Evolutionary conservation across 2,113 vertebrate species (phyloP).

Genomic region (Urocynchramus pylzowi): DNA sequence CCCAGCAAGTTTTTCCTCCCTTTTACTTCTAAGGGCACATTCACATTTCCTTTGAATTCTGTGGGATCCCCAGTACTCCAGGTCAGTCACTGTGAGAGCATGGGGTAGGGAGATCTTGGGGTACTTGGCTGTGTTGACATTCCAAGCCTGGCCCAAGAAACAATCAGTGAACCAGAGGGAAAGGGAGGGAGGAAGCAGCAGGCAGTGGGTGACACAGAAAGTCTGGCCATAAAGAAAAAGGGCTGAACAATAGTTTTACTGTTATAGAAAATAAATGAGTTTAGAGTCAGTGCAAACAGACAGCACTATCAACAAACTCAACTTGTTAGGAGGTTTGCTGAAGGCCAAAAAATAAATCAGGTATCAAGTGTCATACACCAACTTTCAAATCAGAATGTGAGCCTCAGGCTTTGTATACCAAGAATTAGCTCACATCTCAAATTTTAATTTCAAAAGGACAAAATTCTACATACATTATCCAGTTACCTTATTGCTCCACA

Average conservation of each 20-base stretch:
- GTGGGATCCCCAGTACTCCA: background rate
- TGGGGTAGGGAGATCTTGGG: background rate
- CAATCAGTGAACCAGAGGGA: background rate
- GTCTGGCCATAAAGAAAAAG: background rate
- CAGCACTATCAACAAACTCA: background rate
- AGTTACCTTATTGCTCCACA: background rate
- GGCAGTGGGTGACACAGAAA: background rate
- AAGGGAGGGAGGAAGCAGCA: background rate
- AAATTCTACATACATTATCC: background rate
- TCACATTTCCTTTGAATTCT: rapidly evolving
- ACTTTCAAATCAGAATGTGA: background rate
- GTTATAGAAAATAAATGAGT: background rate
- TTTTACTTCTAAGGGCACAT: background rate
- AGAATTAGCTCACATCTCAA: background rate
- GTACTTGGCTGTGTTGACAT: background rate
- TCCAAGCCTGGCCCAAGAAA: background rate
- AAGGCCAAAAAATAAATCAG: background rate
- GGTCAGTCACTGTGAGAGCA: background rate
- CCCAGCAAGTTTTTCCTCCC: background rate
- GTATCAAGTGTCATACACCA: background rate
- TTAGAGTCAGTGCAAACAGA: background rate
- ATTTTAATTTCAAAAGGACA: background rate
- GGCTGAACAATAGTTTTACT: background rate
- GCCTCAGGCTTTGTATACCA: background rate
- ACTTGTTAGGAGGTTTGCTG: background rate